A percentile compares a stretch with the other conserved stretches of the same genome.
Evolutionary conservation across 2,113 vertebrate species (phyloP).

Genomic region (Etheostoma spectabile): DNA sequence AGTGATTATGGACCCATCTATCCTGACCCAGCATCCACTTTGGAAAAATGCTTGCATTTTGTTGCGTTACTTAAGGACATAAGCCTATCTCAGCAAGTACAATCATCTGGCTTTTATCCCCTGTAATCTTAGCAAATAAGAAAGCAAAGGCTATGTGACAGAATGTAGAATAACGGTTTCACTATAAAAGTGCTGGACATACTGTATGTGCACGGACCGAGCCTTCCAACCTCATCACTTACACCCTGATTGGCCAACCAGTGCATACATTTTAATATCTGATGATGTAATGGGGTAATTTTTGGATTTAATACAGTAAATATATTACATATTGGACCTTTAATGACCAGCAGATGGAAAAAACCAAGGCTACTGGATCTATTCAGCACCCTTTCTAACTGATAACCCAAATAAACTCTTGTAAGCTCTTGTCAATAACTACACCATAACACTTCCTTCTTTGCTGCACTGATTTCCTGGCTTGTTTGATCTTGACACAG

Average conservation of each 20-base stretch:
- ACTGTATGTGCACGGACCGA: conserved; percentile 6
- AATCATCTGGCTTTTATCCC: conserved; percentile 19
- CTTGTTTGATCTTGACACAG: conserved; percentile 66
- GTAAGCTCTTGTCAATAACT: conserved; percentile 66
- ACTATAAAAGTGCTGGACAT: conserved; percentile 6
- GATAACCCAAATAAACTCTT: conserved; percentile 58
- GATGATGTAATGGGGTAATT: no score
- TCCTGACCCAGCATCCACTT: conserved; percentile 33
- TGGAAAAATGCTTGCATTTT: conserved; percentile 45
- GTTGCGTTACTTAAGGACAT: conserved; percentile 23
- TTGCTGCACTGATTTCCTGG: conserved; percentile 57
- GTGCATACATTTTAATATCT: conserved; percentile 13
- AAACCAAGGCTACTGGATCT: conserved; percentile 2
- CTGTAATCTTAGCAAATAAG: conserved; percentile 13
- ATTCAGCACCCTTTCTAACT: conserved; percentile 17
- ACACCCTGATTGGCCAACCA: neutral
- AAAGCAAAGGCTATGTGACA: conserved; percentile 20
- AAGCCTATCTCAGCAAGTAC: conserved; percentile 10
- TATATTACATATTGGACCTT: no score
- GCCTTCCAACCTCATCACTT: conserved; percentile 3
- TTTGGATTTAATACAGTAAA: no score
- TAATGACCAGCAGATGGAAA: conserved; percentile 3
- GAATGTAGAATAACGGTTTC: conserved; percentile 28
- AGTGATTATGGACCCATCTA: conserved; percentile 20
- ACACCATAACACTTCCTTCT: conserved; percentile 63